Evolutionary conservation across 2,888 invertebrate species (phyloP), one percentile per base, ranked within the genome.

Genomic region (Pelosia muscerda): DNA sequence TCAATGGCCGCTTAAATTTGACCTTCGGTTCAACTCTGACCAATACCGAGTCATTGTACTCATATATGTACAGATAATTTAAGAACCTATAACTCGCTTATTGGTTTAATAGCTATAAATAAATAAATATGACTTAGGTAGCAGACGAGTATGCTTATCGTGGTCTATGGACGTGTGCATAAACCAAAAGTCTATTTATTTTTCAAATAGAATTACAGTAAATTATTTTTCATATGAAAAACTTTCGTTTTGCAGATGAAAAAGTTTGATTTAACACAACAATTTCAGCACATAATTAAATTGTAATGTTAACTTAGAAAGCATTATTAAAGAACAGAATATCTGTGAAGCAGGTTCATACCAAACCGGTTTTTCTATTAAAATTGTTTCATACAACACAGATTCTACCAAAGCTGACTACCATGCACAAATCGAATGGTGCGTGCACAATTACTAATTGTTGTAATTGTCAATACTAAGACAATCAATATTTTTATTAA

Each of bases 381-480:
- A 79, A 75, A 81, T 76, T 65, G 74, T 75, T 76, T 74, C 76
- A 75, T 76, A 71, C 60, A 59, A 71, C 64, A 68, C 69, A 66
- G 69, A 68, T 78, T 74, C 80, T 53, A 79, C 72, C 70, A 71
- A 65, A 72, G 72, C 68, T 71, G 71, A 73, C 63, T 71, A 73
- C 78, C 77, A 78, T 75, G 70, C 76, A 77, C 75, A 71, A 81
- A 78, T 78, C 69, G 72, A 75, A 83, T 71, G 54, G 68, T 72
- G 63, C 81, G 77, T 81, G 73, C 66, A 75, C 69, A 81, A 81
- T 81, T 73, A 69, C 63, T 72, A 81, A 81, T 74, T 72, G 76
- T 72, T 73, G 66, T 78, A 78, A 81, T 80, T 81, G 83, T 73
- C 81, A 79, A 81, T 79, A 76, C 61, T 55, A 76, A 81, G 67